Percentiles rank a stretch among this genome's conserved stretches.
Conservation (phyloP, 2,113 vertebrate genomes). For the Dendropsophus ebraccatus region DNA sequence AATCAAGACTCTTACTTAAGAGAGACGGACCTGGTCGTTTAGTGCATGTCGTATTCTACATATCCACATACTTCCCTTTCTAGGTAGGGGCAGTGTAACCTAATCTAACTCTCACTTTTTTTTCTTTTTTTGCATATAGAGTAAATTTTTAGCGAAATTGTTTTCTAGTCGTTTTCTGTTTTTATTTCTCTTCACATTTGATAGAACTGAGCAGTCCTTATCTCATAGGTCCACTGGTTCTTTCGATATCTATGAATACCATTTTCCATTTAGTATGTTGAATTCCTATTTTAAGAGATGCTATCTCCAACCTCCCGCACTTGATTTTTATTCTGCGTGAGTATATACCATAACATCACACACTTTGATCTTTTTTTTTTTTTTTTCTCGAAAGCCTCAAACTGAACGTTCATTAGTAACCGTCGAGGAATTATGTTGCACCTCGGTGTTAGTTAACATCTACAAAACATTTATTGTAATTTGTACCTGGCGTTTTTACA, state of each 20-base stretch:
- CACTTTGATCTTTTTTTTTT: not conserved
- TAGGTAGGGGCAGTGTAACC: not conserved
- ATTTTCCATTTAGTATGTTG: not conserved
- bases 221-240: not conserved
- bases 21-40: not conserved
- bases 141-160: not conserved
- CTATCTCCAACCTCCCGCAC: not conserved
- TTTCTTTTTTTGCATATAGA: conserved; percentile 1
- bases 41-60: not conserved
- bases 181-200: not conserved
- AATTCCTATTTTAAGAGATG: conserved; percentile 1
- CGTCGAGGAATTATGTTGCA: not conserved
- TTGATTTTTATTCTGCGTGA: not conserved
- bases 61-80: not conserved
- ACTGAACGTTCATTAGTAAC: not conserved
- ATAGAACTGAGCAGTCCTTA: not conserved
- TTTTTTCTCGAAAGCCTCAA: not conserved
- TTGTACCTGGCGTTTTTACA: not conserved
- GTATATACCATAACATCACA: not conserved
- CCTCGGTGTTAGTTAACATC: not conserved
- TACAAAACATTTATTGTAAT: not conserved
- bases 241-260: not conserved
- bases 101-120: too few species aligned
- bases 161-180: not conserved
- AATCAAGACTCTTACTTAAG: not conserved